These are phyloP conservation scores for Ploceus nigricollis DNA, from an alignment of 2,113 vertebrate genomes.

Conservation along the genomic window DNA sequence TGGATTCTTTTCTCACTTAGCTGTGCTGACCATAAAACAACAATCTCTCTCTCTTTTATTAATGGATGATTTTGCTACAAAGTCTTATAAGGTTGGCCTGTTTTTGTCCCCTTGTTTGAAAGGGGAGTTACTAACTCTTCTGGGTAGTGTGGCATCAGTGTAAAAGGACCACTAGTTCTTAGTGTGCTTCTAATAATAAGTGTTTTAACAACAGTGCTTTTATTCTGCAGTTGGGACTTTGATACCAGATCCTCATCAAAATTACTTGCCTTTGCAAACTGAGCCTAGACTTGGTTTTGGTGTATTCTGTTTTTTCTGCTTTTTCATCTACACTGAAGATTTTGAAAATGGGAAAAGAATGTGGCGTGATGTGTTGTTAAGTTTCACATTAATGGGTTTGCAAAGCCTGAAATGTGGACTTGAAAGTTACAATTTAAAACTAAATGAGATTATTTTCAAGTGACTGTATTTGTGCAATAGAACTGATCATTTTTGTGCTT, in stretches of 20 bases:
- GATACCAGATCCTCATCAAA: background rate
- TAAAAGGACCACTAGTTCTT: background rate
- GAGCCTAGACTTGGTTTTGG: background rate
- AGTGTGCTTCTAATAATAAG: background rate
- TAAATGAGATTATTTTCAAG: background rate
- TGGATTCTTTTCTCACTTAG: background rate
- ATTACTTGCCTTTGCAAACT: background rate
- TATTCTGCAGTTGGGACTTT: background rate
- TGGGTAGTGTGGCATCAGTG: background rate
- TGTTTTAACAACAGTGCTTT: background rate
- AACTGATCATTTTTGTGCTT: background rate
- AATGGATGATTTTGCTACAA: background rate
- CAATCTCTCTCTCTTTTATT: background rate
- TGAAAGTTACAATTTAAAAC: background rate
- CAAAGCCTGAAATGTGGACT: background rate
- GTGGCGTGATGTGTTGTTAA: background rate
- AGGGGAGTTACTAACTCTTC: background rate
- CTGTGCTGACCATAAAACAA: background rate
- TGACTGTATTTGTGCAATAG: background rate
- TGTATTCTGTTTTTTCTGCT: background rate
- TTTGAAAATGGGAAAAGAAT: background rate
- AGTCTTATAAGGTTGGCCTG: background rate
- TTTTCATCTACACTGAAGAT: background rate
- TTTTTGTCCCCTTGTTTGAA: background rate
- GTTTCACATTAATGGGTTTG: background rate